Conservation (phyloP, 2,797 vertebrate species). For the Hemibagrus guttatus region DNA sequence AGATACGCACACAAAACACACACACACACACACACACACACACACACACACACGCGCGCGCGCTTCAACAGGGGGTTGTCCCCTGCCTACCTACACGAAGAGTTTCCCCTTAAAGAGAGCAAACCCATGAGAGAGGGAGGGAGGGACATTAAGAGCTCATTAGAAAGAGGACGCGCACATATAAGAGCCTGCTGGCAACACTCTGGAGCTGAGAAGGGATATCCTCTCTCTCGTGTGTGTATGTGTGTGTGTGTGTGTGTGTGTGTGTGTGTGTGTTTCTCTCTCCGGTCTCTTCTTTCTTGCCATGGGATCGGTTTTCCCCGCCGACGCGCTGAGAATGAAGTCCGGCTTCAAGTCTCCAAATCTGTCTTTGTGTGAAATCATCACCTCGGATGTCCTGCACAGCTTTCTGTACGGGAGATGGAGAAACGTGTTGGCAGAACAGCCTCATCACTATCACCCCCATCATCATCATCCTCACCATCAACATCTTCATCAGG, state of each 20-base stretch:
- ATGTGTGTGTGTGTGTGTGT: not conserved
- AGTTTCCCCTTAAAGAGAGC: constrained; percentile 63
- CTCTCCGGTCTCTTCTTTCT: not conserved
- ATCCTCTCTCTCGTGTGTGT: not conserved
- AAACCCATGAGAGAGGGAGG: constrained; percentile 72
- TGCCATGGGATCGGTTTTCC: constrained; percentile 93
- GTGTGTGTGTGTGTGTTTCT: not conserved
- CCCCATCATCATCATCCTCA: not conserved
- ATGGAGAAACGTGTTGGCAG: constrained; percentile 93
- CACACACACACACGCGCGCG: not conserved
- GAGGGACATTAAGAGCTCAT: constrained; percentile 98
- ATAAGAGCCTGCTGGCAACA: constrained; percentile 19
- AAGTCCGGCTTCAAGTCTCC: constrained; percentile 89
- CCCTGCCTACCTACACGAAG: constrained; percentile 52
- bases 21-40: constrained; percentile 13
- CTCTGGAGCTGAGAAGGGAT: constrained; percentile 31
- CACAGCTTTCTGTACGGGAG: constrained; percentile 98
- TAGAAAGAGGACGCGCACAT: constrained; percentile 77
- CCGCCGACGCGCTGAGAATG: constrained; percentile 86
- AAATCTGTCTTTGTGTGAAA: constrained; percentile 87
- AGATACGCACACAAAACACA: not conserved
- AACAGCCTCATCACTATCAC: constrained; percentile 71
- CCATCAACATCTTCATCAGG: not conserved
- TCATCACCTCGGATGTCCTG: constrained; percentile 98
- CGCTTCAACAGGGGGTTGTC: constrained; percentile 54